Conservation (phyloP, 2,888 invertebrate genomes). For the Euphydryas editha region DNA sequence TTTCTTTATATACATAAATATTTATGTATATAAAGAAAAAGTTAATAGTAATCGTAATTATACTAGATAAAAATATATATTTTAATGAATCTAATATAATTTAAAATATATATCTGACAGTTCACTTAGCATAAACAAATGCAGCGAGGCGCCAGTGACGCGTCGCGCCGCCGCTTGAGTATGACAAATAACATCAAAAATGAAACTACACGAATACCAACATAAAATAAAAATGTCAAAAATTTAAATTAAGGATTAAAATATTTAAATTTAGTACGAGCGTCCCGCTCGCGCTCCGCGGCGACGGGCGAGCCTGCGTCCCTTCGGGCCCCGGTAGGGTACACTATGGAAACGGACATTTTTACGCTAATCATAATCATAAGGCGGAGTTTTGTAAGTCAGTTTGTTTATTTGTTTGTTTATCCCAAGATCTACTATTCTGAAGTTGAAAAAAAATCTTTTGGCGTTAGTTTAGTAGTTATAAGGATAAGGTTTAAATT, state of each 20-base stretch:
- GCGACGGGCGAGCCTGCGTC: conserved; percentile 51
- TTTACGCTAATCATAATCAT: no score
- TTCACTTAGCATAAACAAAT: conserved; percentile 30
- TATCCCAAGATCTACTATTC: no score
- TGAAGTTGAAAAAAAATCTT: no score
- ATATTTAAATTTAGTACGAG: conserved; percentile 84
- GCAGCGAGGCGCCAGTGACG: conserved; percentile 70
- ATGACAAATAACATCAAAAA: conserved; percentile 84
- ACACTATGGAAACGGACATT: conserved; percentile 53
- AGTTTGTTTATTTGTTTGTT: no score
- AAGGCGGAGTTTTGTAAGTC: no score
- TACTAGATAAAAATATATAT: neutral
- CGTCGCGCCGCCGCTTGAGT: conserved; percentile 70
- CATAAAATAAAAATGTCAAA: conserved; percentile 84
- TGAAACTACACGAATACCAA: conserved; percentile 82
- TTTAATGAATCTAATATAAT: conserved; percentile 14
- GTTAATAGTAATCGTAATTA: neutral
- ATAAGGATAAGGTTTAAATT: no score
- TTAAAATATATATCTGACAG: neutral
- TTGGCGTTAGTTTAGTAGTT: no score
- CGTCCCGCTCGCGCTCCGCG: conserved; percentile 64
- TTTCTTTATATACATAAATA: no score
- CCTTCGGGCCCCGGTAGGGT: conserved; percentile 41
- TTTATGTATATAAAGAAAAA: no score
- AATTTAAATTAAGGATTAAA: conserved; percentile 84